Evolutionary conservation across 2,888 invertebrate species (phyloP), one percentile per base, ranked within the genome.

Genomic region (Elysia crispata): DNA sequence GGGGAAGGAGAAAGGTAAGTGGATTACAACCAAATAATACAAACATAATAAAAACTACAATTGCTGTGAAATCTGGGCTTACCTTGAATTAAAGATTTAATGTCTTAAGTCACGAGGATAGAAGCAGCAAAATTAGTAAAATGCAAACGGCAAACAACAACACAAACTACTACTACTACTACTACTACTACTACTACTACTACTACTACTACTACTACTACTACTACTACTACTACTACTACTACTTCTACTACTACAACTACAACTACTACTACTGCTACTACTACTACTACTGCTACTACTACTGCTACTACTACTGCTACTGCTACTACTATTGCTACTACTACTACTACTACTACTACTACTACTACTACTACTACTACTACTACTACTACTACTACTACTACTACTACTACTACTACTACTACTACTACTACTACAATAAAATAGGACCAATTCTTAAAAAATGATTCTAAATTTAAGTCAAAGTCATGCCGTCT

Each of bases 311-410:
- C 64, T 76, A 64, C 76, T 76, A 8, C 62, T 76, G 6, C 76
- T 76, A 41, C 76, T 64, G n/a, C n/a, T n/a, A n/a, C n/a, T n/a
- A n/a, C n/a, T n/a, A n/a, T n/a, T n/a, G n/a, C 69, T 67, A 28
- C 77, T 77, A 50, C 77, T 77, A 49, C 67, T 69, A 69, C 77
- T 49, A 50, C 77, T 77, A 50, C 67, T 67, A 50, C 77, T 50
- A 50, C 77, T 67, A 69, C 77, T 49, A 69, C 77, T 67, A 69
- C 77, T 67, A 69, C 77, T 49, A 50, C 77, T 77, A 50, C 77
- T 77, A 69, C 77, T 67, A 69, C 77, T 77, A 69, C 77, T 67
- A 50, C 67, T 77, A 50, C 77, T 77, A 23, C 77, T 66, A 69
- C 77, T 66, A 69, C 67, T 54, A 50, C 77, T 77, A 5, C 77